phyloP scores from a whole-genome alignment of 2,888 invertebrate species.

The Megalurothrips usitatus region DNA sequence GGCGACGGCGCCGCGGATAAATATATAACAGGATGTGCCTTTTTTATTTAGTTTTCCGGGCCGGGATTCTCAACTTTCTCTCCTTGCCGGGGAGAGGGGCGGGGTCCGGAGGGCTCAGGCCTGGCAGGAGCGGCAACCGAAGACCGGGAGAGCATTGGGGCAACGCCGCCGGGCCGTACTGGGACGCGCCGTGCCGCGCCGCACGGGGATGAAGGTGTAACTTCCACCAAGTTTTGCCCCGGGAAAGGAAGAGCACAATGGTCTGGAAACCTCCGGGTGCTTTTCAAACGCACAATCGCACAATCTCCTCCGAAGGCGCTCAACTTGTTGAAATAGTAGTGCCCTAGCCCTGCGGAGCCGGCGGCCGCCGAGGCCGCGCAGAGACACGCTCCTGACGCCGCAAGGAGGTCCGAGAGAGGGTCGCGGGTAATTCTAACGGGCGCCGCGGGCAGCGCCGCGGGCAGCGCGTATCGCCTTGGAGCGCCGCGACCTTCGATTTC shows the following conservation, averaged over 20 bases:
- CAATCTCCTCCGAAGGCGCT: too few species aligned
- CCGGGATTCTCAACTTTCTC: not conserved
- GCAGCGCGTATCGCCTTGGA: too few species aligned
- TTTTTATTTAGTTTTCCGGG: conserved; percentile 1
- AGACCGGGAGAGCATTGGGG: not conserved
- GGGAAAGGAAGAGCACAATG: not conserved
- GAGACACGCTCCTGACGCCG: too few species aligned
- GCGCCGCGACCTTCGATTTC: too few species aligned
- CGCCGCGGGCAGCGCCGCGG: too few species aligned
- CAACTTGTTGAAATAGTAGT: too few species aligned
- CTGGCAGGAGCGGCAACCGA: not conserved
- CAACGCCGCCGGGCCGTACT: not conserved
- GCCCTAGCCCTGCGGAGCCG: too few species aligned
- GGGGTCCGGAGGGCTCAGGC: not conserved
- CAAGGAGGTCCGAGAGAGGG: too few species aligned
- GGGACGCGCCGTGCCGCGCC: not conserved
- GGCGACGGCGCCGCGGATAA: not conserved
- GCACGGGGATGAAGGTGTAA: not conserved
- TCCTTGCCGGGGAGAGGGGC: not conserved
- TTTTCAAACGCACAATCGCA: not conserved
- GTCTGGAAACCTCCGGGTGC: not conserved
- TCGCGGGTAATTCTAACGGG: too few species aligned
- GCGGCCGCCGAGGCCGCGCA: too few species aligned
- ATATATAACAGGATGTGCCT: not conserved
- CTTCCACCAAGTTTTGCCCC: not conserved